Evolutionary conservation across 2,888 invertebrate species (phyloP), one percentile per base, ranked within the genome.

Genomic region (Acronicta leporina): DNA sequence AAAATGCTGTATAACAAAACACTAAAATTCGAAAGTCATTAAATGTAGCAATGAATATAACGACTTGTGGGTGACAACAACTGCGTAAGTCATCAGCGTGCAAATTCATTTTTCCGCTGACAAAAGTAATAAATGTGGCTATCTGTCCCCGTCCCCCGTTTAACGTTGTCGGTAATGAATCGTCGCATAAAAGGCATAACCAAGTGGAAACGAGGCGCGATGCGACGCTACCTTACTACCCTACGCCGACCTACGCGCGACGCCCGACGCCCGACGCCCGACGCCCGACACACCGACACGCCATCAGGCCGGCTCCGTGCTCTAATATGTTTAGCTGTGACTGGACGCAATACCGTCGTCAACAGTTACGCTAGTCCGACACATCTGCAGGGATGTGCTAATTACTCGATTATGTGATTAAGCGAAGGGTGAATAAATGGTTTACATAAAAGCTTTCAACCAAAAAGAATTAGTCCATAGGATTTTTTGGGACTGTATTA

Each of bases 31-130:
- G 67, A 77, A 75, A 72, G 55, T 51, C 60, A 77, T 76, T 68
- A 71, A 73, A 73, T 51, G 65, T 65, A 67, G 62, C 71, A 74
- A 79, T 74, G 62, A 71, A 68, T 64, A 62, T 64, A 76, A 76
- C 60, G 65, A 79, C 76, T 70, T 73, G 65, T 71, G 73, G 67
- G 63, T 47, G 61, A 61, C 64, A 54, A 54, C 35, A 15, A 45
- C 54, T 63, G 49, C 68, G 59, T 75, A 80, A 87, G 77, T 79
- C 86, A 82, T 86, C 83, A 87, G 81, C 81, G 90, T 86, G 90
- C 87, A 85, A 91, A 92, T 90, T 92, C 91, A 92, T 92, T 94
- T 94, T 93, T 92, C 91, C 90, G 94, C 93, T 92, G 93, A 94
- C 93, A 93, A 94, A 91, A 93, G 94, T 89, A 92, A 93, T 94